Evolutionary conservation across 2,797 vertebrate species (phyloP).

Genomic region (Ibycter americanus): DNA sequence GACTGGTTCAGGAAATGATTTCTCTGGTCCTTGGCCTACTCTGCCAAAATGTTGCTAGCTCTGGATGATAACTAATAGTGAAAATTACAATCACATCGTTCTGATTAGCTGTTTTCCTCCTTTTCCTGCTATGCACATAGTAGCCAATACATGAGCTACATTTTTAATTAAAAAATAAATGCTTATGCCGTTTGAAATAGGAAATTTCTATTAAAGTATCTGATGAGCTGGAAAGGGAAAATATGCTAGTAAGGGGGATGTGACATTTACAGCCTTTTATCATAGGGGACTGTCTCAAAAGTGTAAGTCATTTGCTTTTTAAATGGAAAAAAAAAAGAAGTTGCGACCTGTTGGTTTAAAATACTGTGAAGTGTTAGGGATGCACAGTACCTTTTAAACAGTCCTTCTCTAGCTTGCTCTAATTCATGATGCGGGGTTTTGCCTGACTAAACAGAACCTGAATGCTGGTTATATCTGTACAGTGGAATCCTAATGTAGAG

Average conservation of each 20-base stretch:
- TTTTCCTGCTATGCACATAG: neutral
- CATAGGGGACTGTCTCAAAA: neutral
- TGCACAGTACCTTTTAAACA: neutral
- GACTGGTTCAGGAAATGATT: slow-evolving; percentile 38
- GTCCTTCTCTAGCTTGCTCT: slow-evolving; percentile 20
- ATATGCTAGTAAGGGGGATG: neutral
- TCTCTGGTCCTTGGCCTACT: slow-evolving; percentile 27
- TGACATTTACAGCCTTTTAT: neutral
- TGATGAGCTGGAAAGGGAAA: neutral
- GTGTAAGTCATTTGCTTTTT: neutral
- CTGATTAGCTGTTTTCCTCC: slow-evolving; percentile 4
- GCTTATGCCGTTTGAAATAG: neutral
- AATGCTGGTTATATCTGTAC: neutral
- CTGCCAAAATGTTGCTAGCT: slow-evolving; percentile 14
- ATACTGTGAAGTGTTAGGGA: neutral
- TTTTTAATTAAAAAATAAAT: neutral
- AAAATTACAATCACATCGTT: neutral
- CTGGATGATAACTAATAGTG: neutral
- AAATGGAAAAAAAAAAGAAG: neutral
- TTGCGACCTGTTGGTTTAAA: neutral
- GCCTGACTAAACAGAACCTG: neutral
- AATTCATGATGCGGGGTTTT: slow-evolving; percentile 50
- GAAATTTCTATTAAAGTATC: neutral
- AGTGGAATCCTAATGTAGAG: slow-evolving; percentile 2
- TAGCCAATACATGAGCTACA: neutral